phyloP scores from a whole-genome alignment of 35 echinoderm and acorn worm species.

The Patiria miniata region DNA sequence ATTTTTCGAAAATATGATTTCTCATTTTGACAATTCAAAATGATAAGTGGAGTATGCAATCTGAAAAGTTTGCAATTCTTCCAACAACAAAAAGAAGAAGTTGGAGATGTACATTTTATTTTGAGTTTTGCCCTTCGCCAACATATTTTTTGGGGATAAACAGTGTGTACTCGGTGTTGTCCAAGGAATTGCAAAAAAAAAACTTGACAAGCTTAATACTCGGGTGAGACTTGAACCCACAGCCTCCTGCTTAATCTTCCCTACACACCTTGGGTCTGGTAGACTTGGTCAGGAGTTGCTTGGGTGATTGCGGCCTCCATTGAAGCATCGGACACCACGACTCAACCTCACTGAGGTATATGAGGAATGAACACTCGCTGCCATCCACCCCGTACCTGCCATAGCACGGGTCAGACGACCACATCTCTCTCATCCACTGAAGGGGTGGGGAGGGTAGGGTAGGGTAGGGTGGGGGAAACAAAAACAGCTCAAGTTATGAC shows the following conservation, averaged over 20 bases:
- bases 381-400: slow-evolving; percentile 70
- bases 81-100: too few relatives aligned
- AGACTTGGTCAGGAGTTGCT: not conserved
- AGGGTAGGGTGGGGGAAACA: not conserved
- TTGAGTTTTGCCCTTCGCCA: too few relatives aligned
- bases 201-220: not conserved
- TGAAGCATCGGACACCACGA: slow-evolving; percentile 85
- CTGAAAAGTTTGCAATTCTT: too few relatives aligned
- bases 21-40: too few relatives aligned
- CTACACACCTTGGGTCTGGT: slow-evolving; percentile 14
- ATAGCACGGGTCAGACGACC: slow-evolving; percentile 81
- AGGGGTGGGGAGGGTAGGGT: slow-evolving; percentile 11
- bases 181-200: not conserved
- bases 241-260: too few relatives aligned
- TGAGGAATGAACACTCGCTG: slow-evolving; percentile 66
- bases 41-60: too few relatives aligned
- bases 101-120: too few relatives aligned
- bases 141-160: too few relatives aligned
- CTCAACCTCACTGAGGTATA: slow-evolving; percentile 94
- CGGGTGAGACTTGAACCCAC: not conserved
- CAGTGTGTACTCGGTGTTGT: too few relatives aligned
- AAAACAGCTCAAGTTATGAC: not conserved
- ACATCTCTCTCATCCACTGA: slow-evolving; percentile 91
- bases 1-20: too few relatives aligned
- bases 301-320: slow-evolving; percentile 53